Evolutionary conservation across 2,888 invertebrate species (phyloP).

Genomic region (Apodemia mormo): DNA sequence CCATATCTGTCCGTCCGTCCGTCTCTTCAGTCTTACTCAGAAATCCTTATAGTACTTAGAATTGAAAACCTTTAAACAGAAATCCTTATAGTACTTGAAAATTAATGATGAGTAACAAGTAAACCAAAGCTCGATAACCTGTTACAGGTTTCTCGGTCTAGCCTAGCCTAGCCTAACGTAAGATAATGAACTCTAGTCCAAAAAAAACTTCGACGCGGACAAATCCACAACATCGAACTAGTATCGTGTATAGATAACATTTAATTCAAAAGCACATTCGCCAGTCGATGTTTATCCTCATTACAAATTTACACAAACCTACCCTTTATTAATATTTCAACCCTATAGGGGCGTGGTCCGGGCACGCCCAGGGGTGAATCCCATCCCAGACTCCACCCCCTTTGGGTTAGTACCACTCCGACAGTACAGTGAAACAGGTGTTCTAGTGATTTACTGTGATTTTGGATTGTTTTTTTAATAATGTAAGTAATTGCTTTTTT

Average conservation of each 20-base stretch:
- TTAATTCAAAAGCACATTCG: conserved; percentile 1
- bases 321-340: conserved; percentile 4
- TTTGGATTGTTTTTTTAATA: background rate
- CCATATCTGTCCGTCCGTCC: no score
- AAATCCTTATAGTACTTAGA: no score
- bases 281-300: conserved; percentile 5
- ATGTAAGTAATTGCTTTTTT: background rate
- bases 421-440: conserved; percentile 12
- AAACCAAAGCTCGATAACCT: no score
- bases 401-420: background rate
- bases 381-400: background rate
- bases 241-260: background rate
- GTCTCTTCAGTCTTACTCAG: no score
- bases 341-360: conserved; percentile 1
- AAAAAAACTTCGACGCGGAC: background rate
- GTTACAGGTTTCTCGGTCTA: no score
- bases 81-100: no score
- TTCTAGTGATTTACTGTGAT: background rate
- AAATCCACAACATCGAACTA: background rate
- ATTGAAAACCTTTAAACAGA: no score
- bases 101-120: no score
- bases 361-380: background rate
- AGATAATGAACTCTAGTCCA: no score
- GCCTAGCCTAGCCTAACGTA: no score
- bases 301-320: conserved; percentile 10